Conservation (phyloP, 2,113 vertebrate genomes). For the Telmatochromis brachygnathus region DNA sequence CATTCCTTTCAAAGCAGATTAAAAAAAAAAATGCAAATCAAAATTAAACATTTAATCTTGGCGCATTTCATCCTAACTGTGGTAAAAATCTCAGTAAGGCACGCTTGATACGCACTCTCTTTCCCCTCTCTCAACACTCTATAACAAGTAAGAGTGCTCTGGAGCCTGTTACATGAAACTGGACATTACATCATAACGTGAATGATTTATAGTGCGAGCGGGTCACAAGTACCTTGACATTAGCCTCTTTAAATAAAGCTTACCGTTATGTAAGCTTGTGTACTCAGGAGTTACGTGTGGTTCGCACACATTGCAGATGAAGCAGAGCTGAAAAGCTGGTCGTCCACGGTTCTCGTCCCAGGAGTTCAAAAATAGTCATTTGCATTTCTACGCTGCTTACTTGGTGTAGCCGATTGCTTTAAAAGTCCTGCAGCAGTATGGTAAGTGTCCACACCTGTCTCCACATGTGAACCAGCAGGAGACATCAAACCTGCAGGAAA, state of each 20-base stretch:
- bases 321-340: slow-evolving; percentile 22
- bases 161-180: neutral
- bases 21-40: neutral
- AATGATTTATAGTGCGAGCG: slow-evolving; percentile 16
- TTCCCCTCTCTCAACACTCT: neutral
- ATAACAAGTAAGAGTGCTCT: neutral
- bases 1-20: neutral
- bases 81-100: slow-evolving; percentile 59
- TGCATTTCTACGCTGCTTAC: neutral
- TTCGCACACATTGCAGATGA: slow-evolving; percentile 18
- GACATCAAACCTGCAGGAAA: slow-evolving; percentile 38
- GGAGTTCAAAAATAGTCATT: neutral
- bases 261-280: slow-evolving; percentile 6
- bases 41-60: slow-evolving; percentile 3
- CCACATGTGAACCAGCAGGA: neutral
- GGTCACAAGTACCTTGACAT: neutral
- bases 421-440: neutral
- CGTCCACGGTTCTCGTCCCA: neutral
- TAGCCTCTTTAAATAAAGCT: slow-evolving; percentile 23
- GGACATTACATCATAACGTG: slow-evolving; percentile 9
- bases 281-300: slow-evolving; percentile 1
- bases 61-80: slow-evolving; percentile 1
- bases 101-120: slow-evolving; percentile 16
- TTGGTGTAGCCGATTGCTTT: neutral
- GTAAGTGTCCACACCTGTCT: neutral